phyloP scores from a whole-genome alignment of 2,888 invertebrate species.

The Odontocerum albicorne region DNA sequence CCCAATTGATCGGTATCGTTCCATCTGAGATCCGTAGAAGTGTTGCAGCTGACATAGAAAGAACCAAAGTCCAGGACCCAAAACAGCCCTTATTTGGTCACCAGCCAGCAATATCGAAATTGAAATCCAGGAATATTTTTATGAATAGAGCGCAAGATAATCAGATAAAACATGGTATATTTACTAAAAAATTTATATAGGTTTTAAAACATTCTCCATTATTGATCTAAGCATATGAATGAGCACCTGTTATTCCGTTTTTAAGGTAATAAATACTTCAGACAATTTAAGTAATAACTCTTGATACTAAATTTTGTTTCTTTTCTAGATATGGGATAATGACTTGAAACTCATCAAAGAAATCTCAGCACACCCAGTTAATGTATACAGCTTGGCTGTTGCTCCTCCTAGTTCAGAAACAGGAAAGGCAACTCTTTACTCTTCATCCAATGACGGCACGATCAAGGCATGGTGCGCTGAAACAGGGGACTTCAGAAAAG shows the following conservation, averaged over 20 bases:
- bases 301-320: constrained; percentile 46
- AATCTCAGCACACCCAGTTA: constrained; percentile 61
- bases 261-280: neutral
- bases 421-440: constrained; percentile 55
- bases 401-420: constrained; percentile 41
- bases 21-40: too few relatives aligned
- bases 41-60: too few relatives aligned
- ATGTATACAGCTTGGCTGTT: constrained; percentile 60
- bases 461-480: constrained; percentile 60
- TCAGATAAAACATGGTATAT: too few relatives aligned
- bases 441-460: constrained; percentile 66
- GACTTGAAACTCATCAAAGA: constrained; percentile 49
- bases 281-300: neutral
- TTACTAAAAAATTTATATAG: too few relatives aligned
- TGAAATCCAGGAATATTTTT: too few relatives aligned
- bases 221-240: neutral
- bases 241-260: neutral
- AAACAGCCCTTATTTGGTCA: too few relatives aligned
- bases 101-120: too few relatives aligned
- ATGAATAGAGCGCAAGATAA: too few relatives aligned
- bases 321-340: constrained; percentile 49
- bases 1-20: too few relatives aligned
- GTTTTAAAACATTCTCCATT: neutral
- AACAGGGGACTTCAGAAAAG: constrained; percentile 48
- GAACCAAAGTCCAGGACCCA: too few relatives aligned